These are phyloP conservation scores for Nerophis ophidion DNA, from an alignment of 2,113 vertebrate species.

Conservation along the genomic window DNA sequence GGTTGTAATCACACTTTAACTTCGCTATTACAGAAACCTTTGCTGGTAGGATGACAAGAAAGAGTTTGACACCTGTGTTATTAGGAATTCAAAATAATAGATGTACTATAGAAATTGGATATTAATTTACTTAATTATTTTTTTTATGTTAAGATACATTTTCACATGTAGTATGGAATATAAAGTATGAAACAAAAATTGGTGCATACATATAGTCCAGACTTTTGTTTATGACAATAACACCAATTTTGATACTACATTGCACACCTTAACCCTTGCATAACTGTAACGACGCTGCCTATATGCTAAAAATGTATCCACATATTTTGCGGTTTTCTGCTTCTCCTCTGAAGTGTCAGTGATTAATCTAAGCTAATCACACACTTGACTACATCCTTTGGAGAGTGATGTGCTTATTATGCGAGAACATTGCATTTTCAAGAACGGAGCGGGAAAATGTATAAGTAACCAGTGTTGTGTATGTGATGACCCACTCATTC, in stretches of 20 bases:
- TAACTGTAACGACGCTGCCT: too few relatives aligned
- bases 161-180: not conserved
- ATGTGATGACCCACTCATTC: conserved; percentile 30
- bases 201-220: not conserved
- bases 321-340: not conserved
- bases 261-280: not conserved
- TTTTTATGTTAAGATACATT: not conserved
- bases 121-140: not conserved
- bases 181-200: not conserved
- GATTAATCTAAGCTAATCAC: not conserved
- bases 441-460: not conserved
- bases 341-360: not conserved
- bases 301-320: not conserved
- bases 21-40: too few relatives aligned
- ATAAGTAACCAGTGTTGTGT: conserved; percentile 14
- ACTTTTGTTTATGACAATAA: not conserved
- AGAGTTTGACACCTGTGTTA: too few relatives aligned
- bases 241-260: not conserved
- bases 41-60: too few relatives aligned
- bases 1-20: too few relatives aligned
- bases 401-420: conserved; percentile 5
- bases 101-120: too few relatives aligned
- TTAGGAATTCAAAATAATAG: too few relatives aligned
- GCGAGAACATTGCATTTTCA: conserved; percentile 12
- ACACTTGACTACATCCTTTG: not conserved